Conservation (phyloP, 1,140 invertebrate species). For the Zaprionus vittiger region DNA sequence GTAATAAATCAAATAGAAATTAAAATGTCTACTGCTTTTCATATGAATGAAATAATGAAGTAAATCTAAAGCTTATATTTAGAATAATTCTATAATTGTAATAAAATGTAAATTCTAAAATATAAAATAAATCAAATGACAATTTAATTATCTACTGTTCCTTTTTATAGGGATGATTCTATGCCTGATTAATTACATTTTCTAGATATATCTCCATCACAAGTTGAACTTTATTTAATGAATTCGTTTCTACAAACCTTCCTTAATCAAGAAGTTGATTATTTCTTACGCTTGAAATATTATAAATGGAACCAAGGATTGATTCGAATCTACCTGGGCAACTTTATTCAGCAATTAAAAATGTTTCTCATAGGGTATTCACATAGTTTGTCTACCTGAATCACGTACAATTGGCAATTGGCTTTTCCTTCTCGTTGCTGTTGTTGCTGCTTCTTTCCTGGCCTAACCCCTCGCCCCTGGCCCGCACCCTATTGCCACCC, state of each 20-base stretch:
- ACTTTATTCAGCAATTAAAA: neutral
- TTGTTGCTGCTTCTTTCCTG: conserved; percentile 11
- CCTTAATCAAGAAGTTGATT: neutral
- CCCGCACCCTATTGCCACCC: conserved; percentile 5
- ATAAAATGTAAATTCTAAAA: too few relatives aligned
- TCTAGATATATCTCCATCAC: neutral
- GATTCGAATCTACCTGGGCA: neutral
- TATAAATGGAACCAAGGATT: neutral
- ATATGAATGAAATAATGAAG: too few relatives aligned
- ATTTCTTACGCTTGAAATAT: neutral
- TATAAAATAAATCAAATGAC: too few relatives aligned
- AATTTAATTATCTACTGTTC: too few relatives aligned
- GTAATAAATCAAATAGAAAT: neutral
- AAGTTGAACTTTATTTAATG: neutral
- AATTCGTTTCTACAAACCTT: neutral
- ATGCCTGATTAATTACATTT: neutral
- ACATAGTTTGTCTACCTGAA: conserved; percentile 21
- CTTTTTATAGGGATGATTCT: too few relatives aligned
- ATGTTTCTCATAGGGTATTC: conserved; percentile 18
- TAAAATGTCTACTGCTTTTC: neutral
- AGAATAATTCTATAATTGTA: too few relatives aligned
- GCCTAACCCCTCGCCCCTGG: neutral
- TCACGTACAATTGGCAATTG: conserved; percentile 22
- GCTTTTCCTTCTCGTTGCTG: neutral
- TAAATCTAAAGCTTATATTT: too few relatives aligned